Conservation (phyloP, 2,113 vertebrate genomes). For the Oxygymnocypris stewartii region DNA sequence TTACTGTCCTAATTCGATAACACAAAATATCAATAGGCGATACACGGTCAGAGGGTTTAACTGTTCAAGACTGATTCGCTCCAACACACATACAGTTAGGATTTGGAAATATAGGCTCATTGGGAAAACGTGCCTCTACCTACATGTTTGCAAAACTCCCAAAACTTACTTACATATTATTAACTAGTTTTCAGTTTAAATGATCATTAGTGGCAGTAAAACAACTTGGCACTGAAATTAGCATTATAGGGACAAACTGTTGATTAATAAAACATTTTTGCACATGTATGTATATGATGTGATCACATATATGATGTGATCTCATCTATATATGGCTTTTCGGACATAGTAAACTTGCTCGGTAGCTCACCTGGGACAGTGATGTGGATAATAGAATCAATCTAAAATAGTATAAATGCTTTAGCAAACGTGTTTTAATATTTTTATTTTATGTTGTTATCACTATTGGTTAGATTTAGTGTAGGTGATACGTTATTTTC, state of each 20-base stretch:
- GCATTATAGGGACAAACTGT: neutral
- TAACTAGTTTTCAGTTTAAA: neutral
- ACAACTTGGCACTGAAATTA: neutral
- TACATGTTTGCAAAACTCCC: neutral
- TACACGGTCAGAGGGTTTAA: conserved; percentile 2
- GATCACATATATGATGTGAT: too few relatives aligned
- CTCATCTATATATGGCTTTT: neutral
- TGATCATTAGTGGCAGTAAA: neutral
- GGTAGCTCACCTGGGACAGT: neutral
- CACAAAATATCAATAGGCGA: conserved; percentile 44
- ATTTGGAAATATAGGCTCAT: neutral
- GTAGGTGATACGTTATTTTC: neutral
- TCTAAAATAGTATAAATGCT: neutral
- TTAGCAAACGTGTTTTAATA: neutral
- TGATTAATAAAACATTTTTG: neutral
- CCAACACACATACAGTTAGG: neutral
- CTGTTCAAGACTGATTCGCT: neutral
- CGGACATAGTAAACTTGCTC: neutral
- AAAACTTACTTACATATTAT: neutral
- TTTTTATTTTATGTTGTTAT: neutral
- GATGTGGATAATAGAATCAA: neutral
- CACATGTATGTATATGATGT: too few relatives aligned
- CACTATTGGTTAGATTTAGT: neutral
- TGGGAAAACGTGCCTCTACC: neutral
- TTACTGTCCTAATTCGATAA: conserved; percentile 50